These are phyloP conservation scores for Himalopsyche japonica DNA, from an alignment of 2,888 invertebrate species.

Conservation along the genomic window DNA sequence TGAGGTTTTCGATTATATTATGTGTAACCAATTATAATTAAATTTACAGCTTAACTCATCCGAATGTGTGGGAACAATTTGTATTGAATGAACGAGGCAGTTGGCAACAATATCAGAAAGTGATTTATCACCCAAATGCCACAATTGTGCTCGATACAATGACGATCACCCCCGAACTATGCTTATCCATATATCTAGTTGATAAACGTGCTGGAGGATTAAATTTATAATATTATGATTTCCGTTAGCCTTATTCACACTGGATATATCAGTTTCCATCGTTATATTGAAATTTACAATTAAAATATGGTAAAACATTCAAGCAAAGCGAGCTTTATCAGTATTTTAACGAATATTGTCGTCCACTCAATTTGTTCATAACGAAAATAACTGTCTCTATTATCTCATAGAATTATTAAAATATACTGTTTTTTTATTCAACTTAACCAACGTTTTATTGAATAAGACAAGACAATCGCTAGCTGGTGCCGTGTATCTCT, in stretches of 20 bases:
- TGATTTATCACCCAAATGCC: conserved; percentile 22
- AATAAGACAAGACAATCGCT: too few relatives aligned
- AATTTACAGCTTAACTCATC: background rate
- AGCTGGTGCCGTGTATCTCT: too few relatives aligned
- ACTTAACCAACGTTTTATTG: too few relatives aligned
- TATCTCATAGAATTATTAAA: too few relatives aligned
- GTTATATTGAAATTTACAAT: background rate
- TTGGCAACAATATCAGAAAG: conserved; percentile 12
- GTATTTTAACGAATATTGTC: too few relatives aligned
- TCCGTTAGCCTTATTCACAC: background rate
- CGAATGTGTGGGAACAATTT: background rate
- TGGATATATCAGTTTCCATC: background rate
- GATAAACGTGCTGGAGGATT: background rate
- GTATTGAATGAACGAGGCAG: background rate
- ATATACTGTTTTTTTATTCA: too few relatives aligned
- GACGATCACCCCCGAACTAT: background rate
- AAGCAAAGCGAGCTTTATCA: background rate
- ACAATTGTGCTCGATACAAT: conserved; percentile 14
- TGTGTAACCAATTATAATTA: background rate
- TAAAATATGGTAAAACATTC: background rate
- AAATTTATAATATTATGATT: background rate
- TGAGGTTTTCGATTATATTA: background rate
- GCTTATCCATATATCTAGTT: background rate
- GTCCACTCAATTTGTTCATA: background rate
- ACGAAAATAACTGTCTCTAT: too few relatives aligned